Percentiles rank a stretch among this genome's conserved stretches.
Evolutionary conservation across 2,888 invertebrate species (phyloP).

Genomic region (Agelastica alni): DNA sequence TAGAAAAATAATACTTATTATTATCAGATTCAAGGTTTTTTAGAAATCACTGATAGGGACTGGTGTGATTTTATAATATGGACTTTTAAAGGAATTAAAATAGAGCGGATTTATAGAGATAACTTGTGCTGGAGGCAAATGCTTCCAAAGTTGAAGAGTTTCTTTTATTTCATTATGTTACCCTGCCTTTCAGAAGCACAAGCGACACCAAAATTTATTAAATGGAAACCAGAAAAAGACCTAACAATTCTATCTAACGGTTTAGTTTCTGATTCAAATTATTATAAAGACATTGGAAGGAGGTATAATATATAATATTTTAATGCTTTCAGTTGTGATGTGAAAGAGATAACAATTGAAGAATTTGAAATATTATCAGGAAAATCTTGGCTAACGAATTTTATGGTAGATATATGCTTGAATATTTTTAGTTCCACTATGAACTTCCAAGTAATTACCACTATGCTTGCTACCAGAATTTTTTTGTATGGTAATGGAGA

Average conservation of each 20-base stretch:
- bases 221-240: slow-evolving; percentile 8
- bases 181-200: not conserved
- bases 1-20: slow-evolving; percentile 4
- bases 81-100: slow-evolving; percentile 12
- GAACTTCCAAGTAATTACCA: slow-evolving; percentile 5
- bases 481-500: slow-evolving; percentile 1
- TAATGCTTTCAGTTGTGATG: not conserved
- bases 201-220: no score
- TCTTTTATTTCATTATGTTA: slow-evolving; percentile 4
- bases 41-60: slow-evolving; percentile 5
- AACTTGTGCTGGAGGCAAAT: not conserved
- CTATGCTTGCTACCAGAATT: not conserved
- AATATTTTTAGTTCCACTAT: not conserved
- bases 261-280: not conserved
- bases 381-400: slow-evolving; percentile 3
- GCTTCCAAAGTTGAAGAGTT: slow-evolving; percentile 1
- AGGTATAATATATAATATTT: slow-evolving; percentile 4
- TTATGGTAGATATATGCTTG: slow-evolving; percentile 6
- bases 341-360: not conserved
- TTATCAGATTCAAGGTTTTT: slow-evolving; percentile 15
- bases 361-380: slow-evolving; percentile 6
- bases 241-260: slow-evolving; percentile 7
- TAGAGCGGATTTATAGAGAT: slow-evolving; percentile 1
- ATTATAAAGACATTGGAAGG: slow-evolving; percentile 8
- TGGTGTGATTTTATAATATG: slow-evolving; percentile 17